Evolutionary conservation across 2,888 invertebrate species (phyloP), one percentile per base, ranked within the genome.

Genomic region (Amphiduros pacificus): DNA sequence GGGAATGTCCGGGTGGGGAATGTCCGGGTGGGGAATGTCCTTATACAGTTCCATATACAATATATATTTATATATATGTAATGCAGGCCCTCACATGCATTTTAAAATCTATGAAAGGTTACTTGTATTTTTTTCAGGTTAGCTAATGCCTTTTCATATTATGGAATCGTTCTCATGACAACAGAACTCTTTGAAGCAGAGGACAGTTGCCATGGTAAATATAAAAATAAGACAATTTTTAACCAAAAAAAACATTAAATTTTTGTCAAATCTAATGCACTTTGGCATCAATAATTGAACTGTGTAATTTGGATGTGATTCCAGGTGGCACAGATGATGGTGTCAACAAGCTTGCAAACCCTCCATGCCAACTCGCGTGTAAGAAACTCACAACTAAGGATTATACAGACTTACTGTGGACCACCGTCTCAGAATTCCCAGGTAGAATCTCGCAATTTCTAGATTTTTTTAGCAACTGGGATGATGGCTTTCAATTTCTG

Each of bases 111-210:
- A n/a, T n/a, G n/a, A n/a, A n/a, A n/a, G n/a, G n/a, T n/a, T n/a
- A n/a, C n/a, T 48, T 11, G n/a, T 22, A 51, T 62, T 31, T 28
- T 52, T 70, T 74, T 11, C 71, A 93, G 93, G 93, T 90, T 93
- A 87, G 88, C 91, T 0, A 94, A 94, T 81, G 93, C 95, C 0
- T 95, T 96, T 84, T 93, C 93, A 79, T 96, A 96, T 83, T 96
- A 96, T 79, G 95, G 96, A 0, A 87, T 95, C 40, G 95, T 96
- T 6, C 83, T 96, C 61, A 92, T 96, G 90, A 94, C 95, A 1
- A 96, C 95, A 0, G 94, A 95, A 80, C 83, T 95, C 58, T 92
- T 94, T 83, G 91, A 91, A 80, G 87, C 88, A 26, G 78, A 77
- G 36, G 83, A 83, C 69, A 76, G 75, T 55, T 85, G 85, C 57